Evolutionary conservation across 1,140 invertebrate species (phyloP), one percentile per base, ranked within the genome.

Genomic region (Drosophila parvula): DNA sequence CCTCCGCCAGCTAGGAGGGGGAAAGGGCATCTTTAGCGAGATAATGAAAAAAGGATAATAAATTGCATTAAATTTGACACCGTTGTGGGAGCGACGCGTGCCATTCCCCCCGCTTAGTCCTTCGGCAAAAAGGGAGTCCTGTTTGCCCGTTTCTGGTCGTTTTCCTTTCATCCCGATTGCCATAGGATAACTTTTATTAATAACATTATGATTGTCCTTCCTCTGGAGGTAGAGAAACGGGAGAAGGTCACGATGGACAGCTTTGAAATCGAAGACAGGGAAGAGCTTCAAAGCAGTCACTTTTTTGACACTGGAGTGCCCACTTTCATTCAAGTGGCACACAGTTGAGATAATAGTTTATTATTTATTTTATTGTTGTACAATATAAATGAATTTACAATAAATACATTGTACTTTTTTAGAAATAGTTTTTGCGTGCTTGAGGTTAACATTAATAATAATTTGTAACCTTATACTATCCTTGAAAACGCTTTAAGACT

Each of bases 1-100:
- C 58, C 69, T 74, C 65, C 71, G 67, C 58, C 79, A 75, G 57
- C 67, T 77, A 89, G 47, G 47, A 30, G 27, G 47, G n/a, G 34
- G 38, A n/a, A 28, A 59, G 57, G 64, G 34, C 50, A 76, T 71
- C 67, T 73, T 78, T 63, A 69, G 50, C 50, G 36, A 91, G 85
- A 90, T 89, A 90, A 91, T 90, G 82, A 79, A 90, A 89, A 91
- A 91, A 90, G 90, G 74, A 90, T 91, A 91, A 91, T 91, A 91
- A 91, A 91, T 91, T 91, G 82, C 78, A 91, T 91, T 91, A 91
- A 84, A 91, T 86, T 81, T 80, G 88, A 75, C 86, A 81, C 85
- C 58, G 75, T 89, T 77, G 59, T 56, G 58, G 55, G 51, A 48
- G 53, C 41, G 64, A 34, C 77, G 83, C 77, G 83, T 82, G 79